Conservation (phyloP, 1,140 invertebrate species). For the Drosophila repletoides region DNA sequence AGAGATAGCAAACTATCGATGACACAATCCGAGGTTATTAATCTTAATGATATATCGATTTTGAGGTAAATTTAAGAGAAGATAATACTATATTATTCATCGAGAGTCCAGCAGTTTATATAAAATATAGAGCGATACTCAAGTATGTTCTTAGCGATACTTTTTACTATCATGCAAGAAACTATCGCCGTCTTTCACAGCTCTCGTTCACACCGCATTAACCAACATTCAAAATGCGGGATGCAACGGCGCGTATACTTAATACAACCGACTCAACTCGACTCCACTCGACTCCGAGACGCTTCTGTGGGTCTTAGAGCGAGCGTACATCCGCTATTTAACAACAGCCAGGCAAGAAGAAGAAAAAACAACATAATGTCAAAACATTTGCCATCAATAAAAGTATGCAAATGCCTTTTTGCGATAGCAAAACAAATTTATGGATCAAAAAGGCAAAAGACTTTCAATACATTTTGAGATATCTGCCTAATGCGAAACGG, state of each 20-base stretch:
- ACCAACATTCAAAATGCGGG: constrained; percentile 34
- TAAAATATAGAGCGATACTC: too few species aligned
- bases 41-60: too few species aligned
- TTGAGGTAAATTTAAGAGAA: too few species aligned
- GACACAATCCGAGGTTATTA: too few species aligned
- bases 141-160: too few species aligned
- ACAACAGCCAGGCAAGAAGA: neutral
- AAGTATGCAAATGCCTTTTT: constrained; percentile 68
- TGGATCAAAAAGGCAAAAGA: constrained; percentile 43
- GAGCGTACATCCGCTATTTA: constrained; percentile 59
- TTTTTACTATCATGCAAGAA: too few species aligned
- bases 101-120: too few species aligned
- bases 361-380: constrained; percentile 37
- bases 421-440: constrained; percentile 46
- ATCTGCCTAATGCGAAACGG: constrained; percentile 51
- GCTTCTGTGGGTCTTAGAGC: constrained; percentile 31
- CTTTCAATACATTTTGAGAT: constrained; percentile 36
- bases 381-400: constrained; percentile 72
- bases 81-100: too few species aligned
- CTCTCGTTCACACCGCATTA: too few species aligned
- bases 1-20: too few species aligned
- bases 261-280: too few species aligned
- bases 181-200: too few species aligned
- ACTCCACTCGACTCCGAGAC: constrained; percentile 15
- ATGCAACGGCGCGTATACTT: constrained; percentile 56